These are phyloP conservation scores for Lacerta viridis DNA, from an alignment of 2,797 vertebrate species.

Conservation along the genomic window DNA sequence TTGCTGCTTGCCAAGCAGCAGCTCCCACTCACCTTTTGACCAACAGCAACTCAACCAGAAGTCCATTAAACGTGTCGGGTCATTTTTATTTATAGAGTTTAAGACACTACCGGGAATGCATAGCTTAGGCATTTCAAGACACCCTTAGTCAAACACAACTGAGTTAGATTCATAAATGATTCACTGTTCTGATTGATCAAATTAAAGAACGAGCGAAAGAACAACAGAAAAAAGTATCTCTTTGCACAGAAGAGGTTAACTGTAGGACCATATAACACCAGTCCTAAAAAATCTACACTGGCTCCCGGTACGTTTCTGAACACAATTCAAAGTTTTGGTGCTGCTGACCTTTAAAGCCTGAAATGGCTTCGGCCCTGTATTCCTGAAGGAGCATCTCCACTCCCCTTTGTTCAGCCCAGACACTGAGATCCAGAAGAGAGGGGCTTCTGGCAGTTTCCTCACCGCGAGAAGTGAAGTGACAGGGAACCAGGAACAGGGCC, in stretches of 20 bases:
- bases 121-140: neutral
- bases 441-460: too few relatives aligned
- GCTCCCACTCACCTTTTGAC: conserved; percentile 50
- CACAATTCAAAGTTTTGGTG: too few relatives aligned
- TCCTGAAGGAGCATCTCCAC: too few relatives aligned
- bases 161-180: neutral
- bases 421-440: too few relatives aligned
- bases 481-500: too few relatives aligned
- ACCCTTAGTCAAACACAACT: conserved; percentile 1
- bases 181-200: conserved; percentile 3
- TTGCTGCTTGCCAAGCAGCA: conserved; percentile 47
- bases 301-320: too few relatives aligned
- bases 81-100: conserved; percentile 40
- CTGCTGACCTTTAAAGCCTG: too few relatives aligned
- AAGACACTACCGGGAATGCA: conserved; percentile 13
- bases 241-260: neutral
- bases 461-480: too few relatives aligned
- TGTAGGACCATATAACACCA: too few relatives aligned
- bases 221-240: neutral
- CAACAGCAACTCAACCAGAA: conserved; percentile 48
- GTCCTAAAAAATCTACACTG: too few relatives aligned
- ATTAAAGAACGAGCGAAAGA: conserved; percentile 4
- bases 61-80: conserved; percentile 36
- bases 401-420: too few relatives aligned
- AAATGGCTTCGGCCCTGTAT: too few relatives aligned